Base-by-base conservation (phyloP, 2,888 invertebrate genomes). In the Monochamus alternatus region DNA sequence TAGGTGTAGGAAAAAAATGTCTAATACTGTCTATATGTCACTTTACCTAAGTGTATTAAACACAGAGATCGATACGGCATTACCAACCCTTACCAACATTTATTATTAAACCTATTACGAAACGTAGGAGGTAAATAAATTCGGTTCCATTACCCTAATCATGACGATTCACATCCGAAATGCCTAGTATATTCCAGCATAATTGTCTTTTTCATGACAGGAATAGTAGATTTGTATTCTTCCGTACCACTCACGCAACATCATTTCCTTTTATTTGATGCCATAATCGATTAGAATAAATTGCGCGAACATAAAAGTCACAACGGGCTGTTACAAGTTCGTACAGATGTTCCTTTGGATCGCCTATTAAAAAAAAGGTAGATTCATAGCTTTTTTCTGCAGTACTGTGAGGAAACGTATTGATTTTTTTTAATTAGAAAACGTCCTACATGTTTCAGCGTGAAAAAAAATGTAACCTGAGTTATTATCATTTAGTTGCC, bases 201-300 rank as follows among this genome's bases (percentile, higher is more conserved):
- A 62, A 43, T 14, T 7, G 43, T 43, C 14, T 62, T 62, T 43
- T 38, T 62, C 62, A 62, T 62, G 62, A 32, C 62, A 62, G 47
- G 47, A 60, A 31, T 31, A 60, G 62, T 47, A 43, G 38, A 62
- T 62, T 62, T 43, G 43, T 38, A 62, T 43, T 43, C 43, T 3
- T n/a, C 38, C 32, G 62, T 62, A 62, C 62, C 62, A 43, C 38
- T n/a, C 62, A 62, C 62, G 62, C 62, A 38, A 38, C 38, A 38
- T 38, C 38, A 38, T 62, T 43, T 62, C 14, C 14, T 62, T 62
- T 43, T 62, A 62, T 14, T 62, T 14, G 14, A 43, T 47, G n/a
- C 43, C n/a, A 62, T 10, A 43, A 43, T 62, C 43, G n/a, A 62
- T 43, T 60, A 32, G 31, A 60, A 32, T 60, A 60, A 60, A n/a